phyloP scores from a whole-genome alignment of 2,888 invertebrate genomes.

The Ormyrus labotus region DNA sequence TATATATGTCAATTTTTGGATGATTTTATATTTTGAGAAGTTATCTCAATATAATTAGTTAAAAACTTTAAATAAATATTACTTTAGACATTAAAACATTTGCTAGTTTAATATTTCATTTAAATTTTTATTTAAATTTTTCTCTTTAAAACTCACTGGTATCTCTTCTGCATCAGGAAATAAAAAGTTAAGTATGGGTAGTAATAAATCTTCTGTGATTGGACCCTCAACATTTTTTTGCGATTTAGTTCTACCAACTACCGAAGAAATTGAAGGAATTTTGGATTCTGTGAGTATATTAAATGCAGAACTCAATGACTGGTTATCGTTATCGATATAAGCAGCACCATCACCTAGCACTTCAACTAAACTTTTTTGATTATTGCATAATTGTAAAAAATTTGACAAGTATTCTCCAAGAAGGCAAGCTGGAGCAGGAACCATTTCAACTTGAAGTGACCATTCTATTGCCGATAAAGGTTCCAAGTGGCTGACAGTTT shows the following conservation, averaged over 20 bases:
- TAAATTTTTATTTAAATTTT: neutral
- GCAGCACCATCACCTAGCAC: slow-evolving; percentile 78
- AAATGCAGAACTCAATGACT: slow-evolving; percentile 74
- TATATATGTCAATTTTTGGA: neutral
- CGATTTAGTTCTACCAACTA: slow-evolving; percentile 78
- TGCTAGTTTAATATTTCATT: too few relatives aligned
- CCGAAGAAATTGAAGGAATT: slow-evolving; percentile 81
- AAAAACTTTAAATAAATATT: neutral
- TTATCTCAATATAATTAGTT: neutral
- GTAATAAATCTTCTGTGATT: slow-evolving; percentile 85
- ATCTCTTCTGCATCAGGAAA: slow-evolving; percentile 92
- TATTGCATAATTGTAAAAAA: slow-evolving; percentile 82
- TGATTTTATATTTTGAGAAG: neutral
- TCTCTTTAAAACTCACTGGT: slow-evolving; percentile 68
- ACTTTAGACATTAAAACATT: too few relatives aligned
- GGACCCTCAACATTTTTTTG: slow-evolving; percentile 84
- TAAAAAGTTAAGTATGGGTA: slow-evolving; percentile 87
- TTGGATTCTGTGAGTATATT: slow-evolving; percentile 87
- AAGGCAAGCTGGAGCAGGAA: slow-evolving; percentile 84
- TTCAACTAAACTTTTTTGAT: slow-evolving; percentile 76
- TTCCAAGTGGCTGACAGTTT: slow-evolving; percentile 91
- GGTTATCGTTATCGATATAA: slow-evolving; percentile 70
- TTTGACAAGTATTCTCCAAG: slow-evolving; percentile 86
- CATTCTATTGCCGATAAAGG: slow-evolving; percentile 89
- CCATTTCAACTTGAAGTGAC: slow-evolving; percentile 83